A percentile compares a stretch with the other conserved stretches of the same genome.
These are phyloP conservation scores for Nephotettix cincticeps DNA, from an alignment of 1,140 invertebrate genomes.

Conservation along the genomic window DNA sequence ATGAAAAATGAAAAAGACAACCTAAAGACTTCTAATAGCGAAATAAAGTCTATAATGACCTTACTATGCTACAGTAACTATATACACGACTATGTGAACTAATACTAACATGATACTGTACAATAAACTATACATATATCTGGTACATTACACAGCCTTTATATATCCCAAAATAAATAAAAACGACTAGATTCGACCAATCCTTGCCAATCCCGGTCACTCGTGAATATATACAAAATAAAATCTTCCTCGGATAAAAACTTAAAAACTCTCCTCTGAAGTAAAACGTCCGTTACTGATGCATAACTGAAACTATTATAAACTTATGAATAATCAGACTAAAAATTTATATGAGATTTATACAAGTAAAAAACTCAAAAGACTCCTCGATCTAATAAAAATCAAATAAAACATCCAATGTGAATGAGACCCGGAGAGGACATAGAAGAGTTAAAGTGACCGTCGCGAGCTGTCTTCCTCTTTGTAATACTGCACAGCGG, in stretches of 20 bases:
- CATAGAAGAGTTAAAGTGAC: neutral
- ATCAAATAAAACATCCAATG: slow-evolving; percentile 27
- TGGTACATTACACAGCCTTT: slow-evolving; percentile 33
- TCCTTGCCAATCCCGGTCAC: slow-evolving; percentile 3
- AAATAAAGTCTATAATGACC: slow-evolving; percentile 15
- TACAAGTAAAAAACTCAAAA: neutral
- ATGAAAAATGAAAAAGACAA: slow-evolving; percentile 1
- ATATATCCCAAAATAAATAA: slow-evolving; percentile 29
- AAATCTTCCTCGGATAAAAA: slow-evolving; percentile 16
- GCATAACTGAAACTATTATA: neutral
- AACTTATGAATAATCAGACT: neutral
- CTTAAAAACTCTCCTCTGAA: neutral
- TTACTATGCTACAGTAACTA: neutral
- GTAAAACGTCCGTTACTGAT: too few relatives aligned
- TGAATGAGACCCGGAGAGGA: slow-evolving; percentile 1
- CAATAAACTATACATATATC: slow-evolving; percentile 18
- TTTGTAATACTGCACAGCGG: too few relatives aligned
- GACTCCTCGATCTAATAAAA: slow-evolving; percentile 9
- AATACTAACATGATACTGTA: slow-evolving; percentile 5
- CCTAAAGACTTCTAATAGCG: neutral
- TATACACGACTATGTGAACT: neutral
- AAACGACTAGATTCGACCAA: slow-evolving; percentile 28
- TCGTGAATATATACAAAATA: neutral
- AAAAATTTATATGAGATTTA: slow-evolving; percentile 9
- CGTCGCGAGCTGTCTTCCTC: too few relatives aligned